Conservation (phyloP, 2,888 invertebrate species). For the Pristionchus exspectatus region DNA sequence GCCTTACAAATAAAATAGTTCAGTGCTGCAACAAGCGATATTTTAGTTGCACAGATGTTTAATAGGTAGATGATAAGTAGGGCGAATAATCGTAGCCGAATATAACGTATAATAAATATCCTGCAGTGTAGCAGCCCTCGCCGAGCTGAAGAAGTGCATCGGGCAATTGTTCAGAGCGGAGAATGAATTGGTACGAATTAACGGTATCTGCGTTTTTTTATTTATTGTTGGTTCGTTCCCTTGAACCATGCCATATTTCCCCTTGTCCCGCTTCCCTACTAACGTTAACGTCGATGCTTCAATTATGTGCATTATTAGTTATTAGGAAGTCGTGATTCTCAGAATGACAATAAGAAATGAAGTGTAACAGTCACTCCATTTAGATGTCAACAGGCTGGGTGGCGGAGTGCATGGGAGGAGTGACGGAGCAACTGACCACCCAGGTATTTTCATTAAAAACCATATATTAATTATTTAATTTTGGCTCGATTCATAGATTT, state of each 20-base stretch:
- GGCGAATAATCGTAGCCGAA: neutral
- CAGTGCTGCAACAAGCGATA: no score
- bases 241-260: no score
- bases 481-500: no score
- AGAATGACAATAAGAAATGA: neutral
- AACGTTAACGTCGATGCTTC: no score
- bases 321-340: neutral
- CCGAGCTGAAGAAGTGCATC: constrained; percentile 50
- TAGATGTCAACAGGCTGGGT: constrained; percentile 41
- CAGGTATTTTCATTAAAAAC: neutral
- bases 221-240: neutral
- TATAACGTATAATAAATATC: neutral
- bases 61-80: neutral
- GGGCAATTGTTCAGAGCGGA: constrained; percentile 19
- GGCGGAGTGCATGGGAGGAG: constrained; percentile 24
- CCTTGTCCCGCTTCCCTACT: no score
- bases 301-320: no score
- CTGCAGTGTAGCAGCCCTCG: neutral
- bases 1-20: no score
- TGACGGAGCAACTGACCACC: neutral
- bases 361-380: neutral
- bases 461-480: no score
- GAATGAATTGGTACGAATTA: neutral
- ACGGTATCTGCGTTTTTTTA: neutral
- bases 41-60: no score